Evolutionary conservation across 2,113 vertebrate species (phyloP), one percentile per base, ranked within the genome.

Genomic region (Theristicus caerulescens): DNA sequence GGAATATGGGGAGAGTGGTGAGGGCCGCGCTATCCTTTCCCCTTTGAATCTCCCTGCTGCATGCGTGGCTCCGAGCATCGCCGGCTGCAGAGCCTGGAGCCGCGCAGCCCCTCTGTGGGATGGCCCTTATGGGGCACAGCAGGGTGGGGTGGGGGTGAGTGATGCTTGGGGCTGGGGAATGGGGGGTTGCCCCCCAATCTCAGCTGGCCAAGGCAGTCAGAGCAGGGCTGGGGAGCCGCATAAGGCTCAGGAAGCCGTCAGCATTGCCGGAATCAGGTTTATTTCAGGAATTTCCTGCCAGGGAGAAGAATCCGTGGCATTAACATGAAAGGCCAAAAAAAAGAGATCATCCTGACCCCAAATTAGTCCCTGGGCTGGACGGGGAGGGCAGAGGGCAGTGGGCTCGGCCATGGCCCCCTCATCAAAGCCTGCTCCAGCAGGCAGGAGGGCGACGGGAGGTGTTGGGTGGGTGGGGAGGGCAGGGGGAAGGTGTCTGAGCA

Each of bases 241-340:
- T 27, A 10, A 73, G 83, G 65, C 47, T 0, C 59, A 8, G 86
- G 82, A 86, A 96, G 55, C 86, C 9, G 2, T 54, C 66, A 4
- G 74, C 61, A 16, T 15, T 0, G 5, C 86, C 18, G 46, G 94
- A 94, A 92, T 69, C 62, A 29, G 49, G 82, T 90, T 44, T 47
- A 93, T 36, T 85, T 82, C 85, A 90, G 96, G 96, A 94, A 97
- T 96, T 96, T 96, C 96, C 96, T 97, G 96, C 87, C 0, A 34
- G 54, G 32, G 64, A 78, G 89, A 86, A 55, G 94, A 96, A 94
- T 96, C 92, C 46, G 3, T 58, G 76, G 85, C 94, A 93, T 94
- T 88, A 86, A 57, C 6, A 1, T 82, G 69, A 81, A 86, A 88
- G 42, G 83, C 59, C 51, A 86, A 55, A 49, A 79, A 79, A 59